phyloP scores from a whole-genome alignment of 1,140 invertebrate species.

The Ostrea denselamellosa region DNA sequence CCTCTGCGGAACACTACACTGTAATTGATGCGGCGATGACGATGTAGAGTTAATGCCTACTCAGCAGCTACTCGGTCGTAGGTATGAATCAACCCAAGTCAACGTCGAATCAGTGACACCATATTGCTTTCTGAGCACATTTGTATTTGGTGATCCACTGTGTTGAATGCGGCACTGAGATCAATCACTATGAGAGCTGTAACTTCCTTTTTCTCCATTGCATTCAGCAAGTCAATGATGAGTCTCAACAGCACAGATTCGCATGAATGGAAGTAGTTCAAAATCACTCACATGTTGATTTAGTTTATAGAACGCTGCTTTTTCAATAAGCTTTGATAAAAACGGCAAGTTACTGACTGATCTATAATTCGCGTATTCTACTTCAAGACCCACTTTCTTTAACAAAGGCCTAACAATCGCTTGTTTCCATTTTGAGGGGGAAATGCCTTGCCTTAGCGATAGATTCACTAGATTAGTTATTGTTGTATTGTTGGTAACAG shows the following conservation, averaged over 20 bases:
- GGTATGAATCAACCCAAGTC: constrained; percentile 44
- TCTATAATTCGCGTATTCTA: background rate
- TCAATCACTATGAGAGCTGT: constrained; percentile 44
- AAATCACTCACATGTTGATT: constrained; percentile 28
- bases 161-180: too few relatives aligned
- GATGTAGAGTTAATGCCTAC: constrained; percentile 36
- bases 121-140: too few relatives aligned
- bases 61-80: constrained; percentile 48
- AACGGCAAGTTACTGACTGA: constrained; percentile 45
- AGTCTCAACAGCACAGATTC: constrained; percentile 48
- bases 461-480: too few relatives aligned
- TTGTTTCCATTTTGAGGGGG: background rate
- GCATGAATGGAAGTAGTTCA: constrained; percentile 41
- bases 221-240: constrained; percentile 46
- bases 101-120: too few relatives aligned
- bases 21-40: constrained; percentile 33
- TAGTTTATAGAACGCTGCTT: background rate
- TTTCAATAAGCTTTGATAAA: constrained; percentile 41
- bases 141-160: too few relatives aligned
- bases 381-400: constrained; percentile 43
- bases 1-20: too few relatives aligned
- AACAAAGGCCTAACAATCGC: constrained; percentile 45
- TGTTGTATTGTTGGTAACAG: too few relatives aligned
- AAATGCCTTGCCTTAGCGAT: too few relatives aligned
- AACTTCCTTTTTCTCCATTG: constrained; percentile 48